Percentiles rank a stretch among this genome's conserved stretches.
Evolutionary conservation across 2,888 invertebrate genomes (phyloP).

Genomic region (Heteropelma amictum): DNA sequence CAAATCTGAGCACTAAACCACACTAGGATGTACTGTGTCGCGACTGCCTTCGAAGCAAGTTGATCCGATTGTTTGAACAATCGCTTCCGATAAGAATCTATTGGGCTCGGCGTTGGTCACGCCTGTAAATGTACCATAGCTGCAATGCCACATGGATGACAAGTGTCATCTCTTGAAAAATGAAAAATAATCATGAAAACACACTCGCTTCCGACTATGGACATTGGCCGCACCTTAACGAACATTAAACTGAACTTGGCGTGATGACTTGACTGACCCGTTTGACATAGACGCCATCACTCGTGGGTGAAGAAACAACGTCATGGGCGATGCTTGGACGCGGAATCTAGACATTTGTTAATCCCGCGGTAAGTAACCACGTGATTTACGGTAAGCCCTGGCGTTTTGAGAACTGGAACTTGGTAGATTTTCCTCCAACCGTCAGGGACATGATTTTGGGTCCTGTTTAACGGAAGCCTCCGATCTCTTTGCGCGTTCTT

Average conservation of each 20-base stretch:
- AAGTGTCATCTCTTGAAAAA: no score
- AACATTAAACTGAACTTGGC: no score
- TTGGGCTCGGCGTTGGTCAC: not conserved
- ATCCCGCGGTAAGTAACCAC: no score
- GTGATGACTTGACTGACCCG: no score
- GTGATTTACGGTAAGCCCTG: not conserved
- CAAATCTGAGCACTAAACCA: not conserved
- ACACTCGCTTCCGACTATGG: no score
- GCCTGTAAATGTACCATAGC: not conserved
- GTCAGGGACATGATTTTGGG: not conserved
- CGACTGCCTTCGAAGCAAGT: constrained; percentile 4
- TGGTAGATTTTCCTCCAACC: not conserved
- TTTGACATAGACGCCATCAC: no score
- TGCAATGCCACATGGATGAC: not conserved
- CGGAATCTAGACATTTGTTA: no score
- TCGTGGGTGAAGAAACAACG: no score
- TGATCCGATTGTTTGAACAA: constrained; percentile 30
- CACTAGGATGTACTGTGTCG: constrained; percentile 41
- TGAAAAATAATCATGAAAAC: no score
- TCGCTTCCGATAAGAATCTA: no score
- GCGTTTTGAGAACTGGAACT: not conserved
- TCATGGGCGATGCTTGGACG: no score
- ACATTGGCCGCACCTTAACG: no score
- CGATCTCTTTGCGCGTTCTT: not conserved
- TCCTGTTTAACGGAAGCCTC: not conserved